Percentiles rank a stretch among this genome's conserved stretches.
These are phyloP conservation scores for Sympetrum striolatum DNA, from an alignment of 2,888 invertebrate species.

Conservation along the genomic window DNA sequence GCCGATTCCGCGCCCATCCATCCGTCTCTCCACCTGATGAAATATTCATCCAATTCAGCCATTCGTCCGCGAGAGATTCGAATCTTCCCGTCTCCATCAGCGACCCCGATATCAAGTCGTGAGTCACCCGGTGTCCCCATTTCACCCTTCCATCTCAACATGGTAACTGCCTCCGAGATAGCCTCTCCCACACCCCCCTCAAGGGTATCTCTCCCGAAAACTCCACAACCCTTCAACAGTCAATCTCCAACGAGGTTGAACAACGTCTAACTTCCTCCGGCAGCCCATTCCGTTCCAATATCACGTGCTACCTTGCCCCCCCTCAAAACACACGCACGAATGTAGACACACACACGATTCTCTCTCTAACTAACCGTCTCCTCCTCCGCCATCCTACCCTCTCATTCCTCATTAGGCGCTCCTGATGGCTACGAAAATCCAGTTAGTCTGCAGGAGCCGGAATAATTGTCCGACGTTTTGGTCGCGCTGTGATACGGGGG, in stretches of 20 bases:
- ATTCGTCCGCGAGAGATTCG: constrained; percentile 1
- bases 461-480: constrained; percentile 41
- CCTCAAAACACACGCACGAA: background rate
- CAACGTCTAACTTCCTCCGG: background rate
- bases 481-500: background rate
- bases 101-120: background rate
- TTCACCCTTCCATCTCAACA: background rate
- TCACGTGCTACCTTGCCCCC: background rate
- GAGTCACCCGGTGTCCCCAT: background rate
- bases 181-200: background rate
- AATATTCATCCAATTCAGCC: constrained; percentile 18
- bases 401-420: constrained; percentile 29
- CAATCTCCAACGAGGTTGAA: constrained; percentile 28
- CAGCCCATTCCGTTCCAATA: constrained; percentile 19
- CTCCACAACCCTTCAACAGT: constrained; percentile 34
- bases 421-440: constrained; percentile 40
- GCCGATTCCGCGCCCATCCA: background rate
- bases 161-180: background rate
- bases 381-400: background rate
- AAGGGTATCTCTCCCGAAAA: background rate
- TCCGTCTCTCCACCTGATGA: background rate
- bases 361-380: background rate
- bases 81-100: background rate
- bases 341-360: background rate
- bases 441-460: constrained; percentile 41